Evolutionary conservation across 2,888 invertebrate species (phyloP).

Genomic region (Luperina testacea): DNA sequence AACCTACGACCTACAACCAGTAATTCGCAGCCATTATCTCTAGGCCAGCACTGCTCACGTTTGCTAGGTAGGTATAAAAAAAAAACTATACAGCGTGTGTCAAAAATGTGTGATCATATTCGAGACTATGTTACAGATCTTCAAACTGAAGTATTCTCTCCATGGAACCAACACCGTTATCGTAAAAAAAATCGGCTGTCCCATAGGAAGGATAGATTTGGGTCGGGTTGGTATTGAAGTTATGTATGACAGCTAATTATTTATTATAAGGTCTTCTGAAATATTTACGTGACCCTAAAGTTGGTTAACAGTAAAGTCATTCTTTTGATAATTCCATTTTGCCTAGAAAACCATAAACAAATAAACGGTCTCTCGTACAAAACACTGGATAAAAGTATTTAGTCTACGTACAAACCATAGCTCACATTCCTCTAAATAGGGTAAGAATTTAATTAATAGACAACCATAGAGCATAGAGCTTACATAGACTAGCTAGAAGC

Average conservation of each 20-base stretch:
- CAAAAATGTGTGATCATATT: too few species aligned
- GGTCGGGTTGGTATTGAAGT: too few species aligned
- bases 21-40: too few species aligned
- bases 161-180: not conserved
- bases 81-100: too few species aligned
- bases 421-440: constrained; percentile 28
- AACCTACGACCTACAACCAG: too few species aligned
- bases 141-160: too few species aligned
- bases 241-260: too few species aligned
- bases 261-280: not conserved
- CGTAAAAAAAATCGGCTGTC: not conserved
- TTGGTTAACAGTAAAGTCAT: not conserved
- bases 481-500: constrained; percentile 38
- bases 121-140: too few species aligned
- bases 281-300: not conserved
- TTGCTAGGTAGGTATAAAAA: too few species aligned
- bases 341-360: not conserved
- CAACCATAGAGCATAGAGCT: constrained; percentile 28
- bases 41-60: too few species aligned
- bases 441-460: constrained; percentile 58
- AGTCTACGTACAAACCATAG: constrained; percentile 8
- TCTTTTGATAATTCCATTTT: not conserved
- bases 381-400: constrained; percentile 8
- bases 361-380: not conserved
- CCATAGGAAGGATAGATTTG: too few species aligned